Base-by-base conservation (phyloP, 2,888 invertebrate genomes). In the Oasisia sp. region DNA sequence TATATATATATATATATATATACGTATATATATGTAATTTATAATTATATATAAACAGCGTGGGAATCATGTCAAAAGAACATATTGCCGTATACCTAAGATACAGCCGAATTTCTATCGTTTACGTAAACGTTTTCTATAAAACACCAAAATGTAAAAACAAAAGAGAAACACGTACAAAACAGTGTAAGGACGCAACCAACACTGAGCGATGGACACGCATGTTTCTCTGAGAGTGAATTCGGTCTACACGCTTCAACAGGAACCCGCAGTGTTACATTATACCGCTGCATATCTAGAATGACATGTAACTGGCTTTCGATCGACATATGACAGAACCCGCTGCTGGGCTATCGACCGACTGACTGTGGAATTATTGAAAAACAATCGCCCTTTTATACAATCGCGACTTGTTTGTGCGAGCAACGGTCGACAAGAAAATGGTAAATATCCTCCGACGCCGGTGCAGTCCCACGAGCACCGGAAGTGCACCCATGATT, bases 61-160 rank as follows among this genome's bases (percentile, higher is more conserved):
- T 27, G 74, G 74, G 74, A 74, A 74, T 74, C 74, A 74, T 74
- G 74, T 74, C 74, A 74, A 74, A 74, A 74, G 74, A 74, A 74
- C 74, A 74, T 74, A 19, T 74, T 74, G 74, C 74, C 74, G 27
- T 74, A 74, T 74, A 74, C 74, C 74, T 74, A 74, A 27, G 74
- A n/a, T 74, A 74, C n/a, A 74, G n/a, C 74, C 74, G 74, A 74
- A 74, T 74, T 74, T 74, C 74, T 74, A 74, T 74, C 74, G 74
- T 74, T 74, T 74, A 74, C 74, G 74, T 74, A 74, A 74, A 74
- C 74, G 27, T 74, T 74, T 74, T 74, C 27, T 74, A 74, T 74
- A 74, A 74, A 74, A 74, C 74, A 74, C 74, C 74, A 74, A 74
- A 74, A 74, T 74, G 74, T 74, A 74, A 74, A 74, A 74, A 74